phyloP scores from a whole-genome alignment of 2,888 invertebrate genomes.

The Athrips mouffetella region DNA sequence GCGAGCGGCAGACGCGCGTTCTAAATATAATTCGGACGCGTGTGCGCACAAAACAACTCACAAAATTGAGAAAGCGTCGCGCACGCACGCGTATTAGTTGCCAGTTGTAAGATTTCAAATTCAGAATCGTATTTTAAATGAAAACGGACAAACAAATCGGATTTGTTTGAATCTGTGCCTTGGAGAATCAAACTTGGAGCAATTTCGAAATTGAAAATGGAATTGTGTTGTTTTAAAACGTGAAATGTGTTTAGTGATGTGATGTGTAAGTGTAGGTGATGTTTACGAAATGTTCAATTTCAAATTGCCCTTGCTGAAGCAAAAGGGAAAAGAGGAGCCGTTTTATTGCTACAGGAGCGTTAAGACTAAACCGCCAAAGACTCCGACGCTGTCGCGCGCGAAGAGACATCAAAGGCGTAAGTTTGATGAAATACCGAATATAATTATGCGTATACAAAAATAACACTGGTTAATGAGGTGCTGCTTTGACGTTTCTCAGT shows the following conservation, averaged over 20 bases:
- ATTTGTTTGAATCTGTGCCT: not conserved
- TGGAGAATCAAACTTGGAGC: not conserved
- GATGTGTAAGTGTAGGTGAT: conserved; percentile 32
- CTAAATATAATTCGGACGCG: conserved; percentile 64
- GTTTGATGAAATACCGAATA: conserved; percentile 33
- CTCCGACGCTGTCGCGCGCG: conserved; percentile 71
- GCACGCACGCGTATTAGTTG: conserved; percentile 46
- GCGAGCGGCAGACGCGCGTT: conserved; percentile 53
- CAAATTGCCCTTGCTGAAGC: conserved; percentile 72
- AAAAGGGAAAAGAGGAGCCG: conserved; percentile 69
- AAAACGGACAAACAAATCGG: conserved; percentile 10
- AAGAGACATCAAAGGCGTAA: conserved; percentile 74
- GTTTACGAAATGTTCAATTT: conserved; percentile 74
- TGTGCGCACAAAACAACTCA: conserved; percentile 66
- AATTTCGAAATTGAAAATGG: conserved; percentile 6
- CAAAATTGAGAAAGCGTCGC: conserved; percentile 56
- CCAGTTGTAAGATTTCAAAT: conserved; percentile 5
- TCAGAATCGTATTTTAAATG: conserved; percentile 8
- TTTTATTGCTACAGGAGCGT: conserved; percentile 69
- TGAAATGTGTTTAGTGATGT: conserved; percentile 35
- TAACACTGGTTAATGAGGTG: conserved; percentile 62
- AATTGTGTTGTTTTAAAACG: conserved; percentile 18
- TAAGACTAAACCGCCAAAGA: conserved; percentile 77
- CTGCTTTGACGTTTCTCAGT: conserved; percentile 26
- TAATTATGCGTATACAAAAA: conserved; percentile 34